Conservation (phyloP, 1,140 invertebrate species). For the Pantala flavescens region DNA sequence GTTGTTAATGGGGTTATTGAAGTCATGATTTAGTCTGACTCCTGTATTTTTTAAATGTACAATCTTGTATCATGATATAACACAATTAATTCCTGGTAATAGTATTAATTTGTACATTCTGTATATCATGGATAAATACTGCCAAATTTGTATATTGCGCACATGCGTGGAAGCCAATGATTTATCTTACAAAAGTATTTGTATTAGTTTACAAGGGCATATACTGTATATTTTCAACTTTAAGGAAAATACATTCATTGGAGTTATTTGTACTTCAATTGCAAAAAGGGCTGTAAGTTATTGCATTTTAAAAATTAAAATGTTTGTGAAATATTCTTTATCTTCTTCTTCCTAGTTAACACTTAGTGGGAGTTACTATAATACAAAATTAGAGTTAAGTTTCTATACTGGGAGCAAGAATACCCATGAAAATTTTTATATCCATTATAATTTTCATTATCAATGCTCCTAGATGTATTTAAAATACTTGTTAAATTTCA, state of each 20-base stretch:
- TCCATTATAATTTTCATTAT: too few relatives aligned
- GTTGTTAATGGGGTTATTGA: background rate
- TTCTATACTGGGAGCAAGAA: too few relatives aligned
- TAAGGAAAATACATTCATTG: background rate
- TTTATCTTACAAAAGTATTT: background rate
- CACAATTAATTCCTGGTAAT: background rate
- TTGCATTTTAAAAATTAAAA: conserved; percentile 5
- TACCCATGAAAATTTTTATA: too few relatives aligned
- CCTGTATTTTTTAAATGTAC: background rate
- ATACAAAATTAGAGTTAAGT: too few relatives aligned
- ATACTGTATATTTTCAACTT: background rate
- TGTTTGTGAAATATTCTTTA: background rate
- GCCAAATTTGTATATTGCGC: conserved; percentile 9
- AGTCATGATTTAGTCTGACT: background rate
- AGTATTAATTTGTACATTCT: conserved; percentile 11
- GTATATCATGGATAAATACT: background rate
- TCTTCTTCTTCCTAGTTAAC: too few relatives aligned
- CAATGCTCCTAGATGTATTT: too few relatives aligned
- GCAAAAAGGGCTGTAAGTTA: background rate
- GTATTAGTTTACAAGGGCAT: background rate
- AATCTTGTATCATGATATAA: background rate
- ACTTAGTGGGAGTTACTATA: too few relatives aligned
- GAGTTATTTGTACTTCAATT: background rate
- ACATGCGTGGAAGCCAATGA: background rate
- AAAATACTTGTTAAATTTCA: too few relatives aligned